Conservation (phyloP, 2,113 vertebrate genomes). For the Grammomys dolichurus region DNA sequence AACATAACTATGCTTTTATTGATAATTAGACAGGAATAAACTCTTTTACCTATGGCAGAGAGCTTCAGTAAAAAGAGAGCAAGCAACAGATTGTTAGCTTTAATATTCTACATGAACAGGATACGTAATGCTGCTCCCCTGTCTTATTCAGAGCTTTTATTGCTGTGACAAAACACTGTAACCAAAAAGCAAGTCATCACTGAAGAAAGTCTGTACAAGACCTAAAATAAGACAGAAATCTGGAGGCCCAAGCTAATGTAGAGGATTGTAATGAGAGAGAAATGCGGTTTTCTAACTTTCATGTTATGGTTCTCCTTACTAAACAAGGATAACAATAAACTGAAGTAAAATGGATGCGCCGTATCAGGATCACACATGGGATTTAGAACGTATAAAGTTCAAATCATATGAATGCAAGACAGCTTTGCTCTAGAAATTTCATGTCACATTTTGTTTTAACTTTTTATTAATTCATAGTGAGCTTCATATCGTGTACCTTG, state of each 20-base stretch:
- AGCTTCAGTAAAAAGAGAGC: background rate
- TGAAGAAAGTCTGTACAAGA: no score
- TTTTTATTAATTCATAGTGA: background rate
- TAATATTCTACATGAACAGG: background rate
- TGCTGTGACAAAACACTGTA: no score
- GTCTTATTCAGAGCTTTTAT: no score
- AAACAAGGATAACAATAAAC: background rate
- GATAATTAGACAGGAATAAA: background rate
- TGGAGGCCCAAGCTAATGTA: no score
- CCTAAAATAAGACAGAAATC: no score
- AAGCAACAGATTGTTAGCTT: background rate
- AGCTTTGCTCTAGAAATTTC: background rate
- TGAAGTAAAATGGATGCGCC: background rate
- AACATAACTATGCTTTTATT: background rate
- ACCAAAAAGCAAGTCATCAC: no score
- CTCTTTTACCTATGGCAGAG: background rate
- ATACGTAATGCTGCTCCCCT: background rate
- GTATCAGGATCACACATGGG: background rate
- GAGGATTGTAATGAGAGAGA: background rate
- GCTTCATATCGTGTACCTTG: background rate
- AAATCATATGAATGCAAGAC: slow-evolving; percentile 3
- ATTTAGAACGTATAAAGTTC: background rate
- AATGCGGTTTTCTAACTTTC: background rate
- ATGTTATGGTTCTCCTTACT: background rate
- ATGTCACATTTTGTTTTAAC: background rate